Evolutionary conservation across 2,888 invertebrate species (phyloP), one percentile per base, ranked within the genome.

Genomic region (Argyresthia albistria): DNA sequence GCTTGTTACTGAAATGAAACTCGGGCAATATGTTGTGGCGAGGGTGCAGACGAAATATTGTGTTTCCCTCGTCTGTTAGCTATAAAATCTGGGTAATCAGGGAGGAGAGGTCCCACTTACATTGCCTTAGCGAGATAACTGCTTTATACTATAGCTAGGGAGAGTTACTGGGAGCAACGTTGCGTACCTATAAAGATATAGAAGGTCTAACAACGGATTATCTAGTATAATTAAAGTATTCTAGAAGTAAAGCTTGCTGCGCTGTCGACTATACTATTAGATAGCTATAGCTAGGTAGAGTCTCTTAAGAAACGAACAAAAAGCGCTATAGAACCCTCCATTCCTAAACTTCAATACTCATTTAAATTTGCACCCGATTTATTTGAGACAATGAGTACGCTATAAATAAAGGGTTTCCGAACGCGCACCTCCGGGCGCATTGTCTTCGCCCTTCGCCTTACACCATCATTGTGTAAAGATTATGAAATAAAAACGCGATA

Each of bases 401-500:
- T 72, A 68, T 66, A 76, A 75, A 80, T 82, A 87, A 86, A 86
- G 82, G 83, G 81, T 81, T 84, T 83, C 79, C 77, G 76, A 82
- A 77, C 69, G 71, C 64, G 69, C 77, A 83, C 84, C 87, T 84
- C 86, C 86, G 87, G 87, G 86, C 76, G 82, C 69, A 87, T 87
- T 87, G 86, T 87, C 80, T 84, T 81, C 81, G 70, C 86, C 86
- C 84, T 82, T 78, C 71, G 82, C 79, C 76, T 81, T 80, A 76
- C 71, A 76, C 70, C 74, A 65, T 71, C 69, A 76, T 84, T 86
- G 82, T 87, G 67, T 73, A 74, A 78, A 66, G 82, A 86, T 87
- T 87, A 84, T 80, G 70, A 80, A 84, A 80, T 83, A 82, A 84
- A 83, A 82, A 83, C 79, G 76, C 70, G 82, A 76, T 84, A 84